Conservation (phyloP, 2,797 vertebrate species). For the Siniperca scherzeri region DNA sequence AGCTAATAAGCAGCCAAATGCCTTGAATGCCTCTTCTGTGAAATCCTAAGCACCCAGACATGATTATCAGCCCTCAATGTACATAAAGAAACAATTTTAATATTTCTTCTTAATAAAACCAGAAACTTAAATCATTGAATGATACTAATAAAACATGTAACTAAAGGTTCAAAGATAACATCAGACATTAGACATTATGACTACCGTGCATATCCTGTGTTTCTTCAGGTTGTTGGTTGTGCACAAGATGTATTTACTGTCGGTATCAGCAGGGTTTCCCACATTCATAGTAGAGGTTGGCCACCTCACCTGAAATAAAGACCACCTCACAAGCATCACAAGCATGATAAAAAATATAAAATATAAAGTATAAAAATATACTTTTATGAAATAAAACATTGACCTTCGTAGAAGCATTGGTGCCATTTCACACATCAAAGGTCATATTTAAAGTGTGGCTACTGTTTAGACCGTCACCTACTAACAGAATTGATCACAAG, state of each 20-base stretch:
- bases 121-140: not conserved
- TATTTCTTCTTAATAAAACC: not conserved
- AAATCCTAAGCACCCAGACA: slow-evolving; percentile 1
- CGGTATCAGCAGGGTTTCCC: not conserved
- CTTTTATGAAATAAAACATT: too few relatives aligned
- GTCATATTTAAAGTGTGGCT: not conserved
- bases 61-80: slow-evolving; percentile 20
- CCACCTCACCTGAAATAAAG: too few relatives aligned
- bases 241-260: not conserved
- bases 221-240: not conserved
- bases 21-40: slow-evolving; percentile 8
- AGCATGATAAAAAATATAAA: too few relatives aligned
- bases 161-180: not conserved
- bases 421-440: not conserved
- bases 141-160: not conserved
- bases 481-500: too few relatives aligned
- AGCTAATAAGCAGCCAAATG: slow-evolving; percentile 2
- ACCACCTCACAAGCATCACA: too few relatives aligned
- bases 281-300: too few relatives aligned
- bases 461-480: too few relatives aligned
- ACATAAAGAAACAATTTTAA: not conserved
- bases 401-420: too few relatives aligned
- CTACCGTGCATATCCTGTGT: too few relatives aligned
- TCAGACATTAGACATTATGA: too few relatives aligned
- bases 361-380: too few relatives aligned